Evolutionary conservation across 2,797 vertebrate genomes (phyloP), one percentile per base, ranked within the genome.

Genomic region (Poeciliopsis infans): DNA sequence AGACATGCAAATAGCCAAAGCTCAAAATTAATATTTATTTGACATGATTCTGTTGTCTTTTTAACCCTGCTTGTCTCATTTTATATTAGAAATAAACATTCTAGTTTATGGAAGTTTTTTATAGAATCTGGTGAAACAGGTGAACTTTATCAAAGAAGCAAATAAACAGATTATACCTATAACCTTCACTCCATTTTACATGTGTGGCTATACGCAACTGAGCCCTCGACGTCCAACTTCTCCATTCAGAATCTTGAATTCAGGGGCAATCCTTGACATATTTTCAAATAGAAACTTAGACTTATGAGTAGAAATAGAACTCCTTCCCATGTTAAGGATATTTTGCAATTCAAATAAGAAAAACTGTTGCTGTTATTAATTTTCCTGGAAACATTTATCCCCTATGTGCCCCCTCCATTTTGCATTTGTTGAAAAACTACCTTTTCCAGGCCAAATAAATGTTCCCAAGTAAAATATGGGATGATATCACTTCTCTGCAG

Each of bases 401-500:
- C 15, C 39, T 78, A 72, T 41, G 82, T 16, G 46, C 69, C 20
- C 47, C 51, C 23, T 83, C 77, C 49, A 15, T 57, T 84, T 43
- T 70, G 57, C 55, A 49, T 71, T n/a, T 33, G 16, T 73, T 41
- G n/a, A 83, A 78, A 57, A 49, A 78, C 74, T 77, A 31, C 23
- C 28, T 74, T 83, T 82, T 81, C 31, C 43, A 51, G 85, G 85
- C 86, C 87, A 92, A 68, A 57, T 72, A 90, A 90, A 87, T 70
- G 20, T 85, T 91, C 43, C 79, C 74, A 77, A 81, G 70, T 43
- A 85, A 92, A 93, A 94, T 83, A 93, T 93, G 82, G 83, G 83
- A 87, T 93, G 88, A 93, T 86, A 91, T 94, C 85, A 95, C 88
- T 87, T 94, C 88, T 92, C 90, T 55, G 53, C 88, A 89, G 83